Evolutionary conservation across 2,888 invertebrate species (phyloP).

Genomic region (Syrista parreyssii): DNA sequence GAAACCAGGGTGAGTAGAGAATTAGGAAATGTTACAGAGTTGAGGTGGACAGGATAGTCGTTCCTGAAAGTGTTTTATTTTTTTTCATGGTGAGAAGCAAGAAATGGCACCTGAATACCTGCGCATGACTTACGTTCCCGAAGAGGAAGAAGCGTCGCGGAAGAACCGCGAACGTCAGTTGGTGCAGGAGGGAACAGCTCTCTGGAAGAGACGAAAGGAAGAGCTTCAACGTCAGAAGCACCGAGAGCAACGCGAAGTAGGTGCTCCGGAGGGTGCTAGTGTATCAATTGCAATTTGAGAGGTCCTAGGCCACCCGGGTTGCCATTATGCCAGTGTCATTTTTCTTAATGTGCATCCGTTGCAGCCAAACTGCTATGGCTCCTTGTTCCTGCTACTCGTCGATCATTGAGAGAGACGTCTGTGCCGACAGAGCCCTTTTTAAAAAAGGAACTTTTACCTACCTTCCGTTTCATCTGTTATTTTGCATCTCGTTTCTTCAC

Average conservation of each 20-base stretch:
- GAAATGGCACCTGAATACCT: constrained; percentile 16
- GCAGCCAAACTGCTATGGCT: too few species aligned
- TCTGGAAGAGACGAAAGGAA: constrained; percentile 59
- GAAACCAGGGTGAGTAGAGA: too few species aligned
- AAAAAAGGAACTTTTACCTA: too few species aligned
- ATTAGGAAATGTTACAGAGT: too few species aligned
- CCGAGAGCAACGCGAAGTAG: constrained; percentile 62
- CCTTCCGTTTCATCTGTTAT: too few species aligned
- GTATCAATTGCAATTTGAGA: not conserved
- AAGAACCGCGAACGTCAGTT: constrained; percentile 55
- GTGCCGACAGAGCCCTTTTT: too few species aligned
- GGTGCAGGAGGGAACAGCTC: constrained; percentile 55
- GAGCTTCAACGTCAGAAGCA: constrained; percentile 58
- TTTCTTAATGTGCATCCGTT: too few species aligned
- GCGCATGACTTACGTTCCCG: constrained; percentile 55
- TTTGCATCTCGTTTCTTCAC: too few species aligned
- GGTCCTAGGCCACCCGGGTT: not conserved
- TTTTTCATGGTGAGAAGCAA: not conserved
- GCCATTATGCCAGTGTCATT: too few species aligned
- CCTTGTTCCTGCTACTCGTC: too few species aligned
- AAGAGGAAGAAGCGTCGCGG: constrained; percentile 51
- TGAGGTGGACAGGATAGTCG: too few species aligned
- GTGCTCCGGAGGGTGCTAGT: constrained; percentile 28
- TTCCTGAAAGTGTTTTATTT: not conserved
- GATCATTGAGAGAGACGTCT: too few species aligned